Conservation (phyloP, 2,888 invertebrate genomes). For the Drosophila dives region DNA sequence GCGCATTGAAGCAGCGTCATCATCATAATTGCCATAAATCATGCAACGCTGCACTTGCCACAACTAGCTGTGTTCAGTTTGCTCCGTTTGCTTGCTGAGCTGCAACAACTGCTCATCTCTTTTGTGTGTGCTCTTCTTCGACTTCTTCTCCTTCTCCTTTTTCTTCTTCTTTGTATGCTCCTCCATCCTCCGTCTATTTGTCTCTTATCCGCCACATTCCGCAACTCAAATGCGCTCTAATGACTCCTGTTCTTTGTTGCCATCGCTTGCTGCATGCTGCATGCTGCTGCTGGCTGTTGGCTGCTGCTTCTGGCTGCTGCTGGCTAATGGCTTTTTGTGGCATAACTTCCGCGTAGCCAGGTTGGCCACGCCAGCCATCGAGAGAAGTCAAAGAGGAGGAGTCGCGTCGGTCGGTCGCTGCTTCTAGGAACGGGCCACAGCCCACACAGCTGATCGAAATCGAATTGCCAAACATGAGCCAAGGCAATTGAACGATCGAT, state of each 20-base stretch:
- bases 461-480: constrained; percentile 55
- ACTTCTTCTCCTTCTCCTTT: background rate
- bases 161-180: background rate
- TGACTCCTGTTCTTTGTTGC: constrained; percentile 80
- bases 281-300: constrained; percentile 7
- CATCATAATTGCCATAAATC: constrained; percentile 81
- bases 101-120: constrained; percentile 20
- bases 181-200: background rate
- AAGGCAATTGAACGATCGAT: constrained; percentile 60
- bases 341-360: constrained; percentile 71
- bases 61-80: constrained; percentile 26
- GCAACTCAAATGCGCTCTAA: constrained; percentile 78
- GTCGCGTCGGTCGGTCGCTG: constrained; percentile 23
- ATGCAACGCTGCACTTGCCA: constrained; percentile 78
- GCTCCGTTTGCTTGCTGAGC: constrained; percentile 12
- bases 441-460: constrained; percentile 64
- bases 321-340: constrained; percentile 57
- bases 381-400: constrained; percentile 9
- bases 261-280: constrained; percentile 32
- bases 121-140: constrained; percentile 1
- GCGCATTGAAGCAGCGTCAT: constrained; percentile 67
- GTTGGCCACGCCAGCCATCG: constrained; percentile 16
- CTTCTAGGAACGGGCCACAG: constrained; percentile 48
- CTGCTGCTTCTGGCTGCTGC: constrained; percentile 14
- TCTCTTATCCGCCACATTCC: constrained; percentile 64